A percentile compares a stretch with the other conserved stretches of the same genome.
Conservation (phyloP, 1,140 invertebrate species). For the Oedothorax gibbosus region DNA sequence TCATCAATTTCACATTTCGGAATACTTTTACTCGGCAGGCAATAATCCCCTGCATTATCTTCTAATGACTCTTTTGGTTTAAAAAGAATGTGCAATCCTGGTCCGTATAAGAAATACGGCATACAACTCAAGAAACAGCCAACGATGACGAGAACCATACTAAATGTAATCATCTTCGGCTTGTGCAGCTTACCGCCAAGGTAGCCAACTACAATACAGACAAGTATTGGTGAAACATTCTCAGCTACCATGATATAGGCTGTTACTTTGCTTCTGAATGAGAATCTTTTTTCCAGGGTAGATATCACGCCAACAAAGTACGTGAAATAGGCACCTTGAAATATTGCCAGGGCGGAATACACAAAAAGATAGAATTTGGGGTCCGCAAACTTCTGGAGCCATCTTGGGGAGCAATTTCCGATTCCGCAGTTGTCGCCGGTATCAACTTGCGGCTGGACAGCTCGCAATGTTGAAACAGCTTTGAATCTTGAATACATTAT, state of each 20-base stretch:
- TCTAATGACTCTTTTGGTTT: background rate
- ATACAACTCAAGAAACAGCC: conserved; percentile 76
- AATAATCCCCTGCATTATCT: conserved; percentile 20
- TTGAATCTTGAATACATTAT: conserved; percentile 20
- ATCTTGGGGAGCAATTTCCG: conserved; percentile 73
- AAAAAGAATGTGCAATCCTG: conserved; percentile 63
- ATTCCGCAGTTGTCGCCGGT: conserved; percentile 71
- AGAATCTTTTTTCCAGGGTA: conserved; percentile 84
- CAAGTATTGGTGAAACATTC: conserved; percentile 72
- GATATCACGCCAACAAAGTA: conserved; percentile 84
- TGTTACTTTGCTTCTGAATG: conserved; percentile 80
- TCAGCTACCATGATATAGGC: conserved; percentile 70
- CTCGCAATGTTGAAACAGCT: background rate
- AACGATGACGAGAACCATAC: conserved; percentile 77
- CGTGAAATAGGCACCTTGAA: conserved; percentile 80
- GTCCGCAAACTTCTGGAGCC: conserved; percentile 78
- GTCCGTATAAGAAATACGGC: conserved; percentile 78
- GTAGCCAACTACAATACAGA: conserved; percentile 73
- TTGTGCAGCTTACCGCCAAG: conserved; percentile 77
- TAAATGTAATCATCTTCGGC: conserved; percentile 78
- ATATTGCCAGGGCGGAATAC: conserved; percentile 79
- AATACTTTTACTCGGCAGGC: background rate
- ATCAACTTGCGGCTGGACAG: background rate
- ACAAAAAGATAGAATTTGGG: conserved; percentile 81
- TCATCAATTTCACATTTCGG: conserved; percentile 14